A percentile compares a stretch with the other conserved stretches of the same genome.
Evolutionary conservation across 2,888 invertebrate genomes (phyloP).

Genomic region (Drosophila niveifrons): DNA sequence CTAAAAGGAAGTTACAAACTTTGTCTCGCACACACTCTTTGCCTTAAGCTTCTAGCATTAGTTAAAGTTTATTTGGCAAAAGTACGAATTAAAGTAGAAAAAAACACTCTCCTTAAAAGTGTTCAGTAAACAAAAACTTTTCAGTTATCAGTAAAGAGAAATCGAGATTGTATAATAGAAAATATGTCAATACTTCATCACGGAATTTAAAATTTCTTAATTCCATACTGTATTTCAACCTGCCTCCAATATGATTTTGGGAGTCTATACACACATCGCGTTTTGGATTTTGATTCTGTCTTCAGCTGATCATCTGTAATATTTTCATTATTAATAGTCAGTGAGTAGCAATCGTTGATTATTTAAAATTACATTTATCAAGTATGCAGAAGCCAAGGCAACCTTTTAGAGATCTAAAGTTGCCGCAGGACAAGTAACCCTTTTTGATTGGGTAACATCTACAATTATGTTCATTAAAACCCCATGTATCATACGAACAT

Average conservation of each 20-base stretch:
- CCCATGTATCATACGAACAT: slow-evolving; percentile 36
- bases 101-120: too few relatives aligned
- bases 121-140: too few relatives aligned
- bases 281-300: not conserved
- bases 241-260: too few relatives aligned
- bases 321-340: not conserved
- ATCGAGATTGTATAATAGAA: too few relatives aligned
- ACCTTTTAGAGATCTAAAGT: slow-evolving; percentile 19
- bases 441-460: slow-evolving; percentile 24
- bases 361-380: not conserved
- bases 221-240: too few relatives aligned
- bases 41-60: not conserved
- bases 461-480: not conserved
- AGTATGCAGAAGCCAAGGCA: slow-evolving; percentile 36
- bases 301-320: not conserved
- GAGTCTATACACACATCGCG: too few relatives aligned
- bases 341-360: not conserved
- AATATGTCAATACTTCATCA: too few relatives aligned
- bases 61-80: slow-evolving; percentile 1
- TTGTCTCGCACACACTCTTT: slow-evolving; percentile 9
- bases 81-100: not conserved
- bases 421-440: slow-evolving; percentile 12
- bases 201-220: too few relatives aligned
- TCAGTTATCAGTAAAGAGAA: too few relatives aligned
- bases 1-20: slow-evolving; percentile 17